phyloP scores from a whole-genome alignment of 2,113 vertebrate species.

The Psittacula cyanocephala region DNA sequence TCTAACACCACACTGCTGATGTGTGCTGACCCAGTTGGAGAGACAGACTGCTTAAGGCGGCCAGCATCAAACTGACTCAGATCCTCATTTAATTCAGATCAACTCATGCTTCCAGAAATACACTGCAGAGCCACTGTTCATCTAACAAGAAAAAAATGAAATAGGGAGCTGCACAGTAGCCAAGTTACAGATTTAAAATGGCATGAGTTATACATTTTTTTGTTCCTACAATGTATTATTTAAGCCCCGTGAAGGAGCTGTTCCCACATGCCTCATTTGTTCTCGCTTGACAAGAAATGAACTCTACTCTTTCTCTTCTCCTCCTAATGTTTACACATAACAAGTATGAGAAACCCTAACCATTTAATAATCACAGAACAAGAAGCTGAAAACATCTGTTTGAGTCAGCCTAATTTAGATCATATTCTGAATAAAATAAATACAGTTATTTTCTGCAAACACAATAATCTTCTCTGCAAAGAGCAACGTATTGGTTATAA shows the following conservation, averaged over 20 bases:
- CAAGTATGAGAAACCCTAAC: not conserved
- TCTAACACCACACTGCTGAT: not conserved
- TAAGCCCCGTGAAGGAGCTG: not conserved
- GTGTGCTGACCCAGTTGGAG: slow-evolving; percentile 55
- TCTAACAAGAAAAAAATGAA: slow-evolving; percentile 2
- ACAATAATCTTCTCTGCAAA: not conserved
- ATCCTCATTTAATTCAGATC: slow-evolving; percentile 57
- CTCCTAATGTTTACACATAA: not conserved
- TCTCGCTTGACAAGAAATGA: not conserved
- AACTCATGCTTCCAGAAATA: slow-evolving; percentile 32
- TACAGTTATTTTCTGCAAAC: not conserved
- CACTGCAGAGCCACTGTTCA: slow-evolving; percentile 18
- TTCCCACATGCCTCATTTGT: slow-evolving; percentile 27
- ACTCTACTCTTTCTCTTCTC: not conserved
- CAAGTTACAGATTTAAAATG: slow-evolving; percentile 30
- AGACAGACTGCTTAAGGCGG: slow-evolving; percentile 38
- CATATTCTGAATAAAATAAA: not conserved
- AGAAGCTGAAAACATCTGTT: not conserved
- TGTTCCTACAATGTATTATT: not conserved
- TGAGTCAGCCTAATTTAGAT: not conserved
- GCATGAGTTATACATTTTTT: slow-evolving; percentile 7
- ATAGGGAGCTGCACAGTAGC: slow-evolving; percentile 20
- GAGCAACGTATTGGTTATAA: not conserved
- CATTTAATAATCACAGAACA: not conserved
- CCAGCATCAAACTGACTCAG: slow-evolving; percentile 61